Conservation (phyloP, 2,888 invertebrate genomes). For the Pinctada fucata region DNA sequence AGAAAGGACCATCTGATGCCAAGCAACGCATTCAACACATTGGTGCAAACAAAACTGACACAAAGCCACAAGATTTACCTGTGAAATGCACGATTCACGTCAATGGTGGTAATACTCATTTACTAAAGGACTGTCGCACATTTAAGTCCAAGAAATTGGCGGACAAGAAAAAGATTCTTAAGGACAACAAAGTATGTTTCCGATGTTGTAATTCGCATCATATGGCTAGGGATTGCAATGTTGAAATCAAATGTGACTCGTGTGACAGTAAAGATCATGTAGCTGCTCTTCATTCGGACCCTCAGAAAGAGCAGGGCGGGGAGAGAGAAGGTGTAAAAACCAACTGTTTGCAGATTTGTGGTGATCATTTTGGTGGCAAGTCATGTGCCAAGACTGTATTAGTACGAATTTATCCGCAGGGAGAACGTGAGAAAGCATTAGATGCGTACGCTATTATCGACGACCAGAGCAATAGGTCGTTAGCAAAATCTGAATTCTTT, state of each 20-base stretch:
- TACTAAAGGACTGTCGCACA: slow-evolving; percentile 17
- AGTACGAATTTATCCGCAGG: slow-evolving; percentile 16
- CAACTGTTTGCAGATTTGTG: slow-evolving; percentile 36
- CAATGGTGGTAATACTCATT: slow-evolving; percentile 4
- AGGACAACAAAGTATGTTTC: slow-evolving; percentile 25
- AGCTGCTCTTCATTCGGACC: slow-evolving; percentile 8
- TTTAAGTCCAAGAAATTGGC: slow-evolving; percentile 20
- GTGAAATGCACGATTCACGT: not conserved
- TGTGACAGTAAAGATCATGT: slow-evolving; percentile 20
- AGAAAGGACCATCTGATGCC: not conserved
- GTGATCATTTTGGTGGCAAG: slow-evolving; percentile 23
- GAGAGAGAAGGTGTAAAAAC: slow-evolving; percentile 12
- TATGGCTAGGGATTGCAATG: slow-evolving; percentile 12
- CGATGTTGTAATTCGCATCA: slow-evolving; percentile 22
- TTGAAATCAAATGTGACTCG: slow-evolving; percentile 7
- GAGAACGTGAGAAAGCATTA: slow-evolving; percentile 3
- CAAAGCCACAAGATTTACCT: not conserved
- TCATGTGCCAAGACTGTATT: slow-evolving; percentile 28
- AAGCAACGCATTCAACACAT: not conserved
- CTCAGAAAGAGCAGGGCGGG: slow-evolving; percentile 10
- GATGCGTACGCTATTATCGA: slow-evolving; percentile 9
- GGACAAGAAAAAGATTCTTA: slow-evolving; percentile 21
- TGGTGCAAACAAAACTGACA: not conserved
- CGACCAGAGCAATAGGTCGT: slow-evolving; percentile 15
- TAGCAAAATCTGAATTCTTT: slow-evolving; percentile 15